Conservation (phyloP, 2,888 invertebrate species). For the Nezara viridula region DNA sequence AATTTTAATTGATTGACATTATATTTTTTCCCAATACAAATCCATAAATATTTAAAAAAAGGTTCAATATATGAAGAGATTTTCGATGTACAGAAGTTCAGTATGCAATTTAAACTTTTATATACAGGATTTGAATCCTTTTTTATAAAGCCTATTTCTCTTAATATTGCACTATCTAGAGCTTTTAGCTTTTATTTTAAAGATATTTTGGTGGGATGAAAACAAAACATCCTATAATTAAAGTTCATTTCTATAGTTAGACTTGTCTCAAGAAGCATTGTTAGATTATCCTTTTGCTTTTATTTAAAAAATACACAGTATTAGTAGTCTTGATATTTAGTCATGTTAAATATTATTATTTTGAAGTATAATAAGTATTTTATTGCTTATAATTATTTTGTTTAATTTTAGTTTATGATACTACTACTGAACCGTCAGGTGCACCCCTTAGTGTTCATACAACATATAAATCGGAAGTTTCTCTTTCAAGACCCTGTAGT, state of each 20-base stretch:
- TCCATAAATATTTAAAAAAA: no score
- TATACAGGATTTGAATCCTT: neutral
- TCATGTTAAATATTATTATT: no score
- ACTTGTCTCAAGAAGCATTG: neutral
- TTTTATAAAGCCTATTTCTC: neutral
- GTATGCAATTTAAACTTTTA: neutral
- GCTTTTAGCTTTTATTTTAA: neutral
- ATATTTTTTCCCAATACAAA: no score
- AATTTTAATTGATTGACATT: no score
- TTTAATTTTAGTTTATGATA: constrained; percentile 61
- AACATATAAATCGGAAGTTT: constrained; percentile 81
- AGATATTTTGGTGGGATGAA: neutral
- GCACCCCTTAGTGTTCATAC: constrained; percentile 90
- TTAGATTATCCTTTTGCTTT: neutral
- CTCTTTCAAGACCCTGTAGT: constrained; percentile 71
- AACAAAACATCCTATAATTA: neutral
- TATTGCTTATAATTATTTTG: neutral
- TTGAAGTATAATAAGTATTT: neutral
- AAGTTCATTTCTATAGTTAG: neutral
- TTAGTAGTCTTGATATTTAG: no score
- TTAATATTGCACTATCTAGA: neutral
- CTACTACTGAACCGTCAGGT: constrained; percentile 83
- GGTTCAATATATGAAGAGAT: no score
- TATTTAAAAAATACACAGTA: no score
- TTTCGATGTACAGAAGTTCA: no score